Conservation (phyloP, 2,113 vertebrate genomes). For the Actinemys pallida region DNA sequence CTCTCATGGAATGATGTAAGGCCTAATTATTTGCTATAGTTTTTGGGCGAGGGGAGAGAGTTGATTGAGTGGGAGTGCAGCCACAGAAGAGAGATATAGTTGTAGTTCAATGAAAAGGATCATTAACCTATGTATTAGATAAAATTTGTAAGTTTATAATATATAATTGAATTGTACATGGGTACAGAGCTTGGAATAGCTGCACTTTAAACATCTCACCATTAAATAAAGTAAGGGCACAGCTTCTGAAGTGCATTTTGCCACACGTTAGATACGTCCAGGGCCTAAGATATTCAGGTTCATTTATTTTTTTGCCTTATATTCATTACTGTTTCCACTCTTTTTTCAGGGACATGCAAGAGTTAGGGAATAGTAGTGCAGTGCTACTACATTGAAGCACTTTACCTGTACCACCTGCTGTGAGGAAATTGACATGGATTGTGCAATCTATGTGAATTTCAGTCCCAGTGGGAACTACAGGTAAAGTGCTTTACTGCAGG, state of each 20-base stretch:
- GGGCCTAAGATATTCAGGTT: background rate
- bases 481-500: background rate
- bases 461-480: background rate
- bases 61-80: background rate
- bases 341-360: background rate
- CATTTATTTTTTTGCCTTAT: background rate
- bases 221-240: background rate
- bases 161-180: background rate
- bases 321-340: background rate
- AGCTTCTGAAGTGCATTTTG: background rate
- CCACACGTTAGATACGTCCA: background rate
- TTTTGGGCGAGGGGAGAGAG: background rate
- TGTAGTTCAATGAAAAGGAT: background rate
- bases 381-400: background rate
- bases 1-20: background rate
- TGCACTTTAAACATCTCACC: background rate
- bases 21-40: background rate
- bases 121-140: rapidly evolving
- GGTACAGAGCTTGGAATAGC: background rate
- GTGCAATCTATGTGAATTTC: conserved; percentile 45
- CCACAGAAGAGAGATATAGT: background rate
- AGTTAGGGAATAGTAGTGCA: background rate
- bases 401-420: background rate
- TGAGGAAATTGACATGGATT: conserved; percentile 37
- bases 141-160: background rate